Evolutionary conservation across 2,113 vertebrate species (phyloP).

Genomic region (Xenopus borealis): DNA sequence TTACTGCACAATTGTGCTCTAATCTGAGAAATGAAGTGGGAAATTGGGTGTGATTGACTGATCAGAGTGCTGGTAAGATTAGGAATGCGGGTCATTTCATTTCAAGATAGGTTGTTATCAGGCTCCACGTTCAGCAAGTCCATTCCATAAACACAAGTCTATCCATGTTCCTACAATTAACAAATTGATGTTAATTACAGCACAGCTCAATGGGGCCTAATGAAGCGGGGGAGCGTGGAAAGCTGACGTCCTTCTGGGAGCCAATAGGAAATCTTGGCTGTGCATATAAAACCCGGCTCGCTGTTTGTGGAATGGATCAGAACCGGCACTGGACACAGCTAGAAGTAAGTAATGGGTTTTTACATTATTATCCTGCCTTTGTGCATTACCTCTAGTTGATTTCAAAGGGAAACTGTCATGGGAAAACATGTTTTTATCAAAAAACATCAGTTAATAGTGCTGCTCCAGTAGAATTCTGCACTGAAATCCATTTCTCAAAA

Average conservation of each 20-base stretch:
- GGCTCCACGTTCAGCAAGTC: not conserved
- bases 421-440: no score
- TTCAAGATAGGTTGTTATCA: not conserved
- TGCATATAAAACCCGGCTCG: not conserved
- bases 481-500: no score
- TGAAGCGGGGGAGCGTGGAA: conserved; percentile 13
- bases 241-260: conserved; percentile 21
- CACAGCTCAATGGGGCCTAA: conserved; percentile 10
- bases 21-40: not conserved
- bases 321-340: not conserved
- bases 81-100: not conserved
- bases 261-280: conserved; percentile 1
- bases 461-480: no score
- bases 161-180: not conserved
- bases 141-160: not conserved
- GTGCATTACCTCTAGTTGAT: no score
- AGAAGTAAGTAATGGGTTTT: conserved; percentile 4
- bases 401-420: no score
- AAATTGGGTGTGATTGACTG: not conserved
- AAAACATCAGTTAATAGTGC: no score
- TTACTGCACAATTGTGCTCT: no score
- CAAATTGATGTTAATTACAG: conserved; percentile 20
- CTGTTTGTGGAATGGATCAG: not conserved
- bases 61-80: not conserved
- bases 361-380: no score